A percentile compares a stretch with the other conserved stretches of the same genome.
phyloP scores from a whole-genome alignment of 2,113 vertebrate genomes.

The Coracopsis vasa region DNA sequence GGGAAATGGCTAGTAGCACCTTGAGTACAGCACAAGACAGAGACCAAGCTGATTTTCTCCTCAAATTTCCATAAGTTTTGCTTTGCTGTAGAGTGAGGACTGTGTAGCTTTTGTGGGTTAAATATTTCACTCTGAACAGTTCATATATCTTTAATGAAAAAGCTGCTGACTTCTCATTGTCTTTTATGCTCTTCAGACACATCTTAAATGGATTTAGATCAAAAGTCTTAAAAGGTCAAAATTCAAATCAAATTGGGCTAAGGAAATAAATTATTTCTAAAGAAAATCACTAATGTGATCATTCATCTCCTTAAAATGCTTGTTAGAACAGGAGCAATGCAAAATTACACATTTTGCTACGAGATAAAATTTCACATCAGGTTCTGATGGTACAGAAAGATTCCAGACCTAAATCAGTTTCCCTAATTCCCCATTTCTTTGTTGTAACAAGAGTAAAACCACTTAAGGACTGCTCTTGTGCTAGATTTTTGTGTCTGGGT shows the following conservation, averaged over 20 bases:
- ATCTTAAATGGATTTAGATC: conserved; percentile 17
- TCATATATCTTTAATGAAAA: neutral
- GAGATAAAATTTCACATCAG: neutral
- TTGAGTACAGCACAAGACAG: neutral
- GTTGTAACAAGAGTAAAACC: neutral
- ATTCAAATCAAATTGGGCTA: neutral
- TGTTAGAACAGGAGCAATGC: neutral
- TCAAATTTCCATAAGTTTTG: neutral
- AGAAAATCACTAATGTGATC: neutral
- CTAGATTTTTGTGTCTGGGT: neutral
- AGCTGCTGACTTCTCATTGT: neutral
- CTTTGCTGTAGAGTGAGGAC: neutral
- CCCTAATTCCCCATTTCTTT: neutral
- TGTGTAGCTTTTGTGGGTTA: neutral
- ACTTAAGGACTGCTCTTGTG: neutral
- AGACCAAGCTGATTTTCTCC: neutral
- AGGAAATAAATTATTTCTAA: conserved; percentile 11
- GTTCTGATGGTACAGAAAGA: neutral
- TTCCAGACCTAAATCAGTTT: neutral
- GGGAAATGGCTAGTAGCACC: neutral
- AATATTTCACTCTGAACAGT: neutral
- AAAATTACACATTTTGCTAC: neutral
- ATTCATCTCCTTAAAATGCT: neutral
- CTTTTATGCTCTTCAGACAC: neutral
- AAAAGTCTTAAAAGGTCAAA: conserved; percentile 28